Evolutionary conservation across 64 coral and sea anemone genomes (phyloP), one percentile per base, ranked within the genome.

Genomic region (Stichodactyla mertensii): DNA sequence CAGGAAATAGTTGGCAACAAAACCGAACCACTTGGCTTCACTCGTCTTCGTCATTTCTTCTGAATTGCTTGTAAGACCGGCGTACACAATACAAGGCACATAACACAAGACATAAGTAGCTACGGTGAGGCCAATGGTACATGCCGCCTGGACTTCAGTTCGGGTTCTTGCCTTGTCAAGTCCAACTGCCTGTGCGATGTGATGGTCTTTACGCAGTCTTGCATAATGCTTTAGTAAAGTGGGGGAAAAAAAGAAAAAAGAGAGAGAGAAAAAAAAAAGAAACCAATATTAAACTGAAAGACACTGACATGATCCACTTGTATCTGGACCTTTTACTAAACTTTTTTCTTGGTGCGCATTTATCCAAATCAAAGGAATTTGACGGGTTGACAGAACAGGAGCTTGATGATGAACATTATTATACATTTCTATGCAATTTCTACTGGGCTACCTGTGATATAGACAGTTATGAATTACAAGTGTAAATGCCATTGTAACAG

Each of bases 21-120:
- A 81, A 4, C 78, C 78, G 12, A 81, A 81, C 78, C 78, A 81
- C 78, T 81, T 81, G 16, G 10, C 78, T 81, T n/a, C 78, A n/a
- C 51, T 81, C 15, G 78, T 81, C 31, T 28, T 81, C 13, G 69
- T 55, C 53, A 81, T 81, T 11, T 81, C 78, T 53, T 22, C 53
- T 16, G 15, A 8, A 9, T 81, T 5, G 20, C 22, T 14, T 18
- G 55, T 4, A 14, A 20, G 51, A 66, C 9, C 52, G 15, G 78
- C 6, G 78, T 81, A 81, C 5, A 81, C 5, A 16, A 81, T 81
- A 20, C 16, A 52, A 53, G 78, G 78, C 51, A 81, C 19, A 55
- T 81, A 81, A 19, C 27, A 54, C 14, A 55, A 6, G 36, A 81
- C 16, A 81, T 81, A 54, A 55, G 16, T 31, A 10, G 15, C 78